Percentiles rank a stretch among this genome's conserved stretches.
Evolutionary conservation across 2,113 vertebrate species (phyloP).

Genomic region (Eira barbara): DNA sequence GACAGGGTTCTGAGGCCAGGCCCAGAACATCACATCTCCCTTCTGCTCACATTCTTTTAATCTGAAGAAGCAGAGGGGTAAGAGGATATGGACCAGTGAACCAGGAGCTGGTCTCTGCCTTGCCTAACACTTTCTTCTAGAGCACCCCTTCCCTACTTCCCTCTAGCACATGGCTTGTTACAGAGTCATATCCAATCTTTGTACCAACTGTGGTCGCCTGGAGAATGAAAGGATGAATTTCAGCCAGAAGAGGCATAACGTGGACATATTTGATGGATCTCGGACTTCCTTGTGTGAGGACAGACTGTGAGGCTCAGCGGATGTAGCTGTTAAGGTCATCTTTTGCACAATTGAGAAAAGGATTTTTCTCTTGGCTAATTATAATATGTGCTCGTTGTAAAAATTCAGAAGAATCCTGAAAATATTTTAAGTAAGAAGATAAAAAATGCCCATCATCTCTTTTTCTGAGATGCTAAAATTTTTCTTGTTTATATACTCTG

Average conservation of each 20-base stretch:
- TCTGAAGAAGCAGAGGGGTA: background rate
- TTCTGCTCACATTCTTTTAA: background rate
- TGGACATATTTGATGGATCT: conserved; percentile 40
- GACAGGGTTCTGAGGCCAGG: background rate
- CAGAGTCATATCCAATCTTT: background rate
- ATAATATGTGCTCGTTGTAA: background rate
- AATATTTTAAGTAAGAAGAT: conserved; percentile 36
- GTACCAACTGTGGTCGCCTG: background rate
- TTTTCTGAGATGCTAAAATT: conserved; percentile 6
- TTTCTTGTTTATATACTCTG: conserved; percentile 47
- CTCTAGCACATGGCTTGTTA: background rate
- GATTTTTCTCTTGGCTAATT: conserved; percentile 42
- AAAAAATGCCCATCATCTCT: conserved; percentile 21
- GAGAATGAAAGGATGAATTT: background rate
- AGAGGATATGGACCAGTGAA: background rate
- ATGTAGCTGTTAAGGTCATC: conserved; percentile 35
- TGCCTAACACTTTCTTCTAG: background rate
- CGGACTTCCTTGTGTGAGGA: background rate
- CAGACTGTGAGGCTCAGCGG: conserved; percentile 18
- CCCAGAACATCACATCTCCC: accelerated
- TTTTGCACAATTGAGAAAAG: background rate
- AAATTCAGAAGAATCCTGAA: conserved; percentile 51
- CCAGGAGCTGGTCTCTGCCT: background rate
- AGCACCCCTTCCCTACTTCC: background rate
- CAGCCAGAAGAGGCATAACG: background rate